Evolutionary conservation across 2,113 vertebrate genomes (phyloP).

Genomic region (Oostethus manadensis): DNA sequence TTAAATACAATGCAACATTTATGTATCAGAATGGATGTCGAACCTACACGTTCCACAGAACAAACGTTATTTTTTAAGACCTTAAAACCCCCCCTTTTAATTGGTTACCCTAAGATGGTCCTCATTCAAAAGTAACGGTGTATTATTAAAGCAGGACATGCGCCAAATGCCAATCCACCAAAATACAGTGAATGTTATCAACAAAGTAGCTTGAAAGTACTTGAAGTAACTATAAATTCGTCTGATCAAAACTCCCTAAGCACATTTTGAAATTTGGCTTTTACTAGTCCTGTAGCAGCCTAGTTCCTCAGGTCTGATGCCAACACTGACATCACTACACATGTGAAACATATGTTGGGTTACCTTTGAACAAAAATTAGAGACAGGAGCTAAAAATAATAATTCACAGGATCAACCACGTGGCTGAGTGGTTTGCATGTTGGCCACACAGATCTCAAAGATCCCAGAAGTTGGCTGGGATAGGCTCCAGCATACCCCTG

Average conservation of each 20-base stretch:
- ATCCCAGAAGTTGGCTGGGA: too few relatives aligned
- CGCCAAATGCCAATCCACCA: conserved; percentile 19
- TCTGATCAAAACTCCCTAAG: too few relatives aligned
- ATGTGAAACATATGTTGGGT: conserved; percentile 23
- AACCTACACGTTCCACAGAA: conserved; percentile 20
- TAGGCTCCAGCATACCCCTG: too few relatives aligned
- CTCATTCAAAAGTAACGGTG: not conserved
- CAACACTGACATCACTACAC: conserved; percentile 5
- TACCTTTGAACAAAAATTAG: conserved; percentile 12
- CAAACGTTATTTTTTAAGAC: not conserved
- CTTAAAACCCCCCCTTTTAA: conserved; percentile 40
- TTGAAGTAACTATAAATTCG: too few relatives aligned
- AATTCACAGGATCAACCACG: conserved; percentile 16
- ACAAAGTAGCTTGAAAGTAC: too few relatives aligned
- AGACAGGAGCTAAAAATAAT: conserved; percentile 21
- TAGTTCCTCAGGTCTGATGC: not conserved
- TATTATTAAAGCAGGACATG: conserved; percentile 12
- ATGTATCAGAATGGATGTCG: not conserved
- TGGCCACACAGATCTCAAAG: too few relatives aligned
- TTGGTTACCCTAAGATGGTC: conserved; percentile 1
- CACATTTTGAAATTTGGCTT: too few relatives aligned
- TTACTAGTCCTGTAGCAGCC: too few relatives aligned
- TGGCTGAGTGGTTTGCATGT: too few relatives aligned
- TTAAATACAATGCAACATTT: not conserved
- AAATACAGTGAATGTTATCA: not conserved